Evolutionary conservation across 2,888 invertebrate genomes (phyloP), one percentile per base, ranked within the genome.

Genomic region (Rhaphigaster nebulosa): DNA sequence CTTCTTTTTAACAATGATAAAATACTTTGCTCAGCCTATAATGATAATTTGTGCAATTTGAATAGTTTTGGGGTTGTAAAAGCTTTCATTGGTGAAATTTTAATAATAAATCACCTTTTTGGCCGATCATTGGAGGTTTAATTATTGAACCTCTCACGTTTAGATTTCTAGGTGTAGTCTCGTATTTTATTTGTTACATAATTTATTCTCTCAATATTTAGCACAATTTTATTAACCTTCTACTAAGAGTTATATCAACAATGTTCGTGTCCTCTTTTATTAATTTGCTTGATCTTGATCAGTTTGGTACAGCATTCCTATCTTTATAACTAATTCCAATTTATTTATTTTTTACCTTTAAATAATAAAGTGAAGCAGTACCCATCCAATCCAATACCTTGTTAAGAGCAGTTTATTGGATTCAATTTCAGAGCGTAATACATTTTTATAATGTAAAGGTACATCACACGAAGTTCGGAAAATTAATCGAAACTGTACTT

Each of bases 391-490:
- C n/a, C 1, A 26, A 23, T 54, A 23, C 6, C 80, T 38, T 80
- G 26, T 45, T 26, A 84, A 50, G 84, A 84, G 84, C 84, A 84
- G 84, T 84, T 84, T 84, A 84, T 84, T 84, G 41, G 18, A 84
- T 45, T 84, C 13, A n/a, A 45, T 84, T 84, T 80, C 41, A 10
- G 26, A 41, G 26, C 15, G 5, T 6, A 38, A 23, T 3, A n/a
- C n/a, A n/a, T 45, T 84, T 84, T 18, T 45, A 84, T 18, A 15
- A 41, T n/a, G 41, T 41, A 45, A 4, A 76, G 38, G 8, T n/a
- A n/a, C 45, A 45, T 45, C n/a, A 50, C 18, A 84, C 84, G 15
- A 84, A n/a, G 45, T 84, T 84, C 50, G 41, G 23, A 84, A 84
- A 84, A 45, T 41, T 41, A 41, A 80, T 45, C 84, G 18, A 45